Percentiles rank a stretch among this genome's conserved stretches.
Evolutionary conservation across 2,888 invertebrate genomes (phyloP).

Genomic region (Polyommatus icarus): DNA sequence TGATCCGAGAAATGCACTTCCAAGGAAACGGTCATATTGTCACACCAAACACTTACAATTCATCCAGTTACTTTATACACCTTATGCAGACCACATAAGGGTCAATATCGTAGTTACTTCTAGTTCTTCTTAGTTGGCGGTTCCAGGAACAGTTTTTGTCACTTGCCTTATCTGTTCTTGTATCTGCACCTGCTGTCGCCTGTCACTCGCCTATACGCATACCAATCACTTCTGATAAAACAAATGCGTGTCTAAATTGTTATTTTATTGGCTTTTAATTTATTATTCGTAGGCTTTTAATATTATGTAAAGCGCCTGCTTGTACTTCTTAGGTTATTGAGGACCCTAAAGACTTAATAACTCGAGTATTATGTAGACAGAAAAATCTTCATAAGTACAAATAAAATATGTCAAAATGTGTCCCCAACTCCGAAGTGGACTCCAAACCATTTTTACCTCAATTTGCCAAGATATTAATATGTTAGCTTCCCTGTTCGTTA

Average conservation of each 20-base stretch:
- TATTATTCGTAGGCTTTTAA: no score
- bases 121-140: not conserved
- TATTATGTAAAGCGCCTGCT: not conserved
- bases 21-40: not conserved
- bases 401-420: no score
- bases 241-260: not conserved
- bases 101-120: not conserved
- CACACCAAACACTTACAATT: not conserved
- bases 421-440: no score
- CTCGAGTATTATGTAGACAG: no score
- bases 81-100: not conserved
- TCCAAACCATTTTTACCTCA: no score
- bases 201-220: not conserved
- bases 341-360: not conserved
- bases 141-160: slow-evolving; percentile 11
- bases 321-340: not conserved
- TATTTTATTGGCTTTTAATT: not conserved
- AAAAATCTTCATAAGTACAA: not conserved
- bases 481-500: no score
- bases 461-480: no score
- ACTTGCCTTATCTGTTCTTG: not conserved
- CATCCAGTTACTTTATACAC: not conserved
- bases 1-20: not conserved
- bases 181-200: not conserved
- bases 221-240: not conserved